Conservation (phyloP, 2,797 vertebrate species). For the Gallinago nigripennis region DNA sequence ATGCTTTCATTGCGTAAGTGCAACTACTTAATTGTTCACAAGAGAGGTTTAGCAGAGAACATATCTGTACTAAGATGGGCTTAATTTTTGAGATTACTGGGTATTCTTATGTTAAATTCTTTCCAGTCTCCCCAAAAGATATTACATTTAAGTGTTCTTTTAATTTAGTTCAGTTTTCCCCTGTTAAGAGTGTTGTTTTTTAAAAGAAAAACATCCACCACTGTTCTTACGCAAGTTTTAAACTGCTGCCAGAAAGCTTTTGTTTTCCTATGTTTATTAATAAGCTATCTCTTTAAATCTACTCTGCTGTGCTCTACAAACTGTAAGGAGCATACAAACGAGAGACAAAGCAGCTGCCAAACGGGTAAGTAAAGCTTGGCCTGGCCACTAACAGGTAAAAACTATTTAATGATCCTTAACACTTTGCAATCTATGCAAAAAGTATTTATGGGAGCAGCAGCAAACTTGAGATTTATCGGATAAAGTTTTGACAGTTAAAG, state of each 20-base stretch:
- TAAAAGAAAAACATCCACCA: fast-evolving
- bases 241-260: constrained; percentile 4
- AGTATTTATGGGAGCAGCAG: not conserved
- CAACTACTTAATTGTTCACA: constrained; percentile 4
- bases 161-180: not conserved
- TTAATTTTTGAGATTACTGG: not conserved
- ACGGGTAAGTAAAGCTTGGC: not conserved
- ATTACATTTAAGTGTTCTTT: not conserved
- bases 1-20: not conserved
- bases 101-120: not conserved
- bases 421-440: not conserved
- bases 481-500: not conserved
- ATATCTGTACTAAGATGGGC: not conserved
- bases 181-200: not conserved
- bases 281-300: constrained; percentile 11
- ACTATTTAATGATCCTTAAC: constrained; percentile 6
- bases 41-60: not conserved
- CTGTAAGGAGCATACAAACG: not conserved
- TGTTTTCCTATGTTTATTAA: constrained; percentile 23
- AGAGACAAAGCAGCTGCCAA: constrained; percentile 26
- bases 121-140: not conserved
- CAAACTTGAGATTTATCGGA: not conserved
- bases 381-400: not conserved
- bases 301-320: not conserved
- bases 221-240: not conserved